A percentile compares a stretch with the other conserved stretches of the same genome.
These are phyloP conservation scores for Sarcophaga caerulescens DNA, from an alignment of 2,888 invertebrate genomes.

Conservation along the genomic window DNA sequence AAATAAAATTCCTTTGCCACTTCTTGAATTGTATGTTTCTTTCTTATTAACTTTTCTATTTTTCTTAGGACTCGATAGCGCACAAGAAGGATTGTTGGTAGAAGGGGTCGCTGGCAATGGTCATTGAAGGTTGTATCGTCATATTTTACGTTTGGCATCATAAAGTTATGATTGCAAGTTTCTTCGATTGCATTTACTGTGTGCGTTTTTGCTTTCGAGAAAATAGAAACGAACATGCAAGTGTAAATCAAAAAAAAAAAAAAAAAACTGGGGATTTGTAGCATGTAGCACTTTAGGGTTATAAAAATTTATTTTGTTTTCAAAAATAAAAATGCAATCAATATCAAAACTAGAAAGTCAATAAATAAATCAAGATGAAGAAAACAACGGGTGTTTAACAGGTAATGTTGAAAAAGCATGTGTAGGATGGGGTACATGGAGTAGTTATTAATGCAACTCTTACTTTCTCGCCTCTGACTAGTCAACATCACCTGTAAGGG, in stretches of 20 bases:
- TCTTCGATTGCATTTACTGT: not conserved
- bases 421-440: not conserved
- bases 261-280: constrained; percentile 32
- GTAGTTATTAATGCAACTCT: too few relatives aligned
- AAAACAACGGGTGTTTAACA: not conserved
- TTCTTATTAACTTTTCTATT: too few relatives aligned
- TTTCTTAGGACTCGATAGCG: too few relatives aligned
- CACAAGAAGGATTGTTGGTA: not conserved
- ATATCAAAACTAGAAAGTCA: constrained; percentile 39
- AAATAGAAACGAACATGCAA: constrained; percentile 38
- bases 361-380: not conserved
- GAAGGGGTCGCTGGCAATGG: not conserved
- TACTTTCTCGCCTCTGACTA: too few relatives aligned
- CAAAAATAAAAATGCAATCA: constrained; percentile 39
- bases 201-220: not conserved
- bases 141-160: constrained; percentile 39
- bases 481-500: too few relatives aligned
- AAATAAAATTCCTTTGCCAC: not conserved
- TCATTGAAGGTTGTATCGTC: constrained; percentile 17
- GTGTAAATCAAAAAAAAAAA: constrained; percentile 27
- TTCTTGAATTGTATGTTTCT: too few relatives aligned
- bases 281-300: constrained; percentile 40
- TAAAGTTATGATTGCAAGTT: constrained; percentile 45
- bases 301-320: constrained; percentile 52
- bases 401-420: not conserved